Base-by-base conservation (phyloP, 2,113 vertebrate species). In the Nyctibius bracteatus region DNA sequence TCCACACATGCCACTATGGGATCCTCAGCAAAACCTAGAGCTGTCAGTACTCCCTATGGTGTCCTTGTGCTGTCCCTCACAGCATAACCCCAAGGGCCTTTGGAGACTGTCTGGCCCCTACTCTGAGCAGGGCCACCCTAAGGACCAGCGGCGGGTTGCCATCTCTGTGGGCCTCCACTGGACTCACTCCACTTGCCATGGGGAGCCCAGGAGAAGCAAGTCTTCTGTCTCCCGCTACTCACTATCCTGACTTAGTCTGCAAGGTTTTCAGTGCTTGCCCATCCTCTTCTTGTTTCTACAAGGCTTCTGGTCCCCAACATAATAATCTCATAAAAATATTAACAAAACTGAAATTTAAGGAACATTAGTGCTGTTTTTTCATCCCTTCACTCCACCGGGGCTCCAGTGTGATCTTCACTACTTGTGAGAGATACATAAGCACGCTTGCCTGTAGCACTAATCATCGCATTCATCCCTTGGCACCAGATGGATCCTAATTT, bases 11-110 rank as follows among this genome's bases (percentile, higher is more conserved):
- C 5, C 21, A 55, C 23, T 58, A 33, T 22, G 14, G 5, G 61
- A 63, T 41, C 31, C 66, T 83, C 11, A 24, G 73, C n/a, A 72
- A 81, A 92, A 49, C 14, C 0, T 1, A 67, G 51, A 57, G 19
- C 27, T 90, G 65, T 12, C 3, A 2, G 19, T 71, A 33, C 14
- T 65, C 33, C 33, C 72, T 52, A 3, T 0, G 0, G 31, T 18
- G 35, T 62, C 43, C 47, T 51, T n/a, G 47, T 43, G 70, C 54
- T 77, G 44, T 35, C 3, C 17, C 49, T 43, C 90, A 67, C 12
- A 23, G 23, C 14, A 41, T 15, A 87, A 61, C 33, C 22, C 35
- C 16, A 35, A 12, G 14, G 15, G 13, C 6, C 14, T 65, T 15
- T n/a, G 39, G 84, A 62, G 28, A 22, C 23, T 33, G 21, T 7